Percentiles rank a stretch among this genome's conserved stretches.
phyloP scores from a whole-genome alignment of 2,797 vertebrate species.

The Myioborus melanocephalus region DNA sequence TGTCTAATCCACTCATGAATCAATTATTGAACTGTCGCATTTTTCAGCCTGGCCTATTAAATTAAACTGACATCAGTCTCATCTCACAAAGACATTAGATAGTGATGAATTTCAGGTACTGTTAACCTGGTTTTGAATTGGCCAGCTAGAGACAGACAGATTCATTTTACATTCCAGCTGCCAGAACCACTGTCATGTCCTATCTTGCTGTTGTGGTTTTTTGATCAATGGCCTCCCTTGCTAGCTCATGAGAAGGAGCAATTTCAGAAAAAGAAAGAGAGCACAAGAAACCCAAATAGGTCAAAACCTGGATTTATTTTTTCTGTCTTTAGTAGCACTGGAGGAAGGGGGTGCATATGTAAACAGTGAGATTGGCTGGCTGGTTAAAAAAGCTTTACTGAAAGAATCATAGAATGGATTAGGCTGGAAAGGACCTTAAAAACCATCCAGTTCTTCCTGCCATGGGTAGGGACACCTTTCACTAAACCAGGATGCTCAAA shows the following conservation, averaged over 20 bases:
- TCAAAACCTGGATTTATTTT: neutral
- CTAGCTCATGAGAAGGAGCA: neutral
- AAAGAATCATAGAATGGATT: neutral
- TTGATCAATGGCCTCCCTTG: conserved; percentile 4
- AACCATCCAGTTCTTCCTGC: neutral
- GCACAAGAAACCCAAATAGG: neutral
- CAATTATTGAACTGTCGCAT: conserved; percentile 64
- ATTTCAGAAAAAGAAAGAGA: neutral
- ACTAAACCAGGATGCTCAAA: neutral
- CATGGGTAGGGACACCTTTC: neutral
- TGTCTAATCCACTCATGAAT: conserved; percentile 63
- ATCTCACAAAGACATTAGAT: conserved; percentile 64
- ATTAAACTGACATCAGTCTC: conserved; percentile 69
- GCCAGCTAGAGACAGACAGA: conserved; percentile 42
- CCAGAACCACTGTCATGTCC: neutral
- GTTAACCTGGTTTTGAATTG: conserved; percentile 64
- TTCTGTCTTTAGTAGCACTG: neutral
- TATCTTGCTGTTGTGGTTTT: neutral
- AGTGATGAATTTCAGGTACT: conserved; percentile 65
- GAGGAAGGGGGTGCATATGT: neutral
- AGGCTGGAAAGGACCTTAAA: neutral
- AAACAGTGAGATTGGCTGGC: neutral
- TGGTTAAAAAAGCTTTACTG: neutral
- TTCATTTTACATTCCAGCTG: conserved; percentile 49
- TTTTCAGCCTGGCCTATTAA: conserved; percentile 65